These are phyloP conservation scores for Natrix natrix DNA, from an alignment of 2,797 vertebrate genomes.

Conservation along the genomic window DNA sequence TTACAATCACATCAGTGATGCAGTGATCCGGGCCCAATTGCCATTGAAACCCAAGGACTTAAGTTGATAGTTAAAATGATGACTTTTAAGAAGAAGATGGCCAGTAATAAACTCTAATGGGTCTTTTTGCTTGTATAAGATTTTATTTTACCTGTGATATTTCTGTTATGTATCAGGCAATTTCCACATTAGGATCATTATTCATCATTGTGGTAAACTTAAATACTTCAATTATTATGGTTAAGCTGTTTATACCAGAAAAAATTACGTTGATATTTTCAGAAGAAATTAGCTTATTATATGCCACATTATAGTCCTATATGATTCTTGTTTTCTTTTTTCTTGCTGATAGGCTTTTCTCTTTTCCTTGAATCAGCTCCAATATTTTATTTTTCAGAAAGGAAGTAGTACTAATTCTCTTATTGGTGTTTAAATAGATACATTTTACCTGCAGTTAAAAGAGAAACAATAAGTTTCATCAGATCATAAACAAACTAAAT, in stretches of 20 bases:
- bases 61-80: neutral
- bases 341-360: neutral
- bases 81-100: neutral
- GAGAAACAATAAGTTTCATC: neutral
- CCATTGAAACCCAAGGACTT: neutral
- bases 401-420: neutral
- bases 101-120: neutral
- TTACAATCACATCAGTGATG: neutral
- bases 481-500: neutral
- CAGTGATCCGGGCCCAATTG: neutral
- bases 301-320: neutral
- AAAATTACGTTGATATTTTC: neutral
- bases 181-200: neutral
- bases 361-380: rapidly evolving
- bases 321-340: neutral
- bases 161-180: neutral
- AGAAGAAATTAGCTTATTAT: neutral
- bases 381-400: neutral
- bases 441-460: neutral
- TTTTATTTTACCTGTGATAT: neutral
- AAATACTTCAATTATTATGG: neutral
- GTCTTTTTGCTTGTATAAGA: neutral
- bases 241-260: neutral
- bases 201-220: neutral
- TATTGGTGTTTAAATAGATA: conserved; percentile 11